These are phyloP conservation scores for Lamprotornis superbus DNA, from an alignment of 2,113 vertebrate species.

Conservation along the genomic window DNA sequence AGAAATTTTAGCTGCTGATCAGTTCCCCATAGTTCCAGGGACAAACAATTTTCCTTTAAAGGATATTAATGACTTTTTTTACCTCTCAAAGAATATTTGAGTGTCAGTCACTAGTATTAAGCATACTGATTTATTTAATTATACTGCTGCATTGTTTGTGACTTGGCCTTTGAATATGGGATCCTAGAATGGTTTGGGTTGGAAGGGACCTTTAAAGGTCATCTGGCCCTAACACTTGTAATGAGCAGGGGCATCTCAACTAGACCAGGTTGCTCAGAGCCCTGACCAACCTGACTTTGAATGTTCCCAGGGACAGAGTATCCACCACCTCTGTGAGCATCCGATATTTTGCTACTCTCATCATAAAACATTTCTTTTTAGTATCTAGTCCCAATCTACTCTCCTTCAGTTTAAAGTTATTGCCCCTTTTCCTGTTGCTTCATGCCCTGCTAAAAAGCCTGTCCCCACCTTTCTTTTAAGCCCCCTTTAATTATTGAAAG, in stretches of 20 bases:
- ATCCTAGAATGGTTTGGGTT: neutral
- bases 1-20: neutral
- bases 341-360: neutral
- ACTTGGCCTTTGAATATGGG: neutral
- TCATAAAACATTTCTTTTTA: neutral
- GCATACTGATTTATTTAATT: neutral
- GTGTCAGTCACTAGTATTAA: neutral
- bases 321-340: neutral
- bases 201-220: neutral
- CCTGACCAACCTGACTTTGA: neutral
- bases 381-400: neutral
- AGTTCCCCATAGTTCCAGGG: neutral
- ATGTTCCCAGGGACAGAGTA: neutral
- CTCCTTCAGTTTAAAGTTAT: neutral
- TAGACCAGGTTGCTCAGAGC: neutral
- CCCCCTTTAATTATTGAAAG: neutral
- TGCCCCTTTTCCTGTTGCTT: neutral
- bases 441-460: neutral
- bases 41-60: neutral
- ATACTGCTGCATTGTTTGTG: neutral
- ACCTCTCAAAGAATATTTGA: neutral
- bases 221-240: neutral
- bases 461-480: neutral
- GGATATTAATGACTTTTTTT: neutral
- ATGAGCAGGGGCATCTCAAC: neutral